Percentiles rank a stretch among this genome's conserved stretches.
Conservation (phyloP, 1,140 invertebrate species). For the Heliconius himera region DNA sequence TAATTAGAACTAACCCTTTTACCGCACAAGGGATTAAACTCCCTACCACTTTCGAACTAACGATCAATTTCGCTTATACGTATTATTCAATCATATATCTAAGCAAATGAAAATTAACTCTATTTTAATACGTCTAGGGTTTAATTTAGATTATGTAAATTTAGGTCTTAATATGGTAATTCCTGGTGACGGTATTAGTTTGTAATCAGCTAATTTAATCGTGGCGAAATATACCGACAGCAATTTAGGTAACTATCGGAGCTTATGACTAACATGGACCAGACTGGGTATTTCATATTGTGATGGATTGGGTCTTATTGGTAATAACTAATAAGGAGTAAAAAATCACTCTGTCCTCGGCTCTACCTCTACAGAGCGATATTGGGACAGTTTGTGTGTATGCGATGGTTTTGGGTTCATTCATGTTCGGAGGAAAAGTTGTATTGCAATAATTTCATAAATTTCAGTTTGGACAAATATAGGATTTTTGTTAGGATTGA, state of each 20-base stretch:
- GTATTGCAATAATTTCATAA: no score
- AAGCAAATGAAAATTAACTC: conserved; percentile 25
- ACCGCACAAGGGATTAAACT: conserved; percentile 14
- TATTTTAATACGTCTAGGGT: conserved; percentile 13
- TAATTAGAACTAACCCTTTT: conserved; percentile 40
- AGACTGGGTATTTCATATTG: neutral
- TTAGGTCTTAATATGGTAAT: conserved; percentile 41
- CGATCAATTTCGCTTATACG: conserved; percentile 29
- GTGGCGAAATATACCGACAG: conserved; percentile 39
- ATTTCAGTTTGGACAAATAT: no score
- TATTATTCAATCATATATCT: conserved; percentile 17
- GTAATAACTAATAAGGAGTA: no score
- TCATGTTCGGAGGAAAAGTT: no score
- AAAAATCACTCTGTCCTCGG: no score
- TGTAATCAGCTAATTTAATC: conserved; percentile 59
- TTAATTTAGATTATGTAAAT: conserved; percentile 25
- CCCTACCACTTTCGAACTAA: conserved; percentile 16
- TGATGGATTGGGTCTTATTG: neutral
- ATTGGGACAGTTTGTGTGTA: no score
- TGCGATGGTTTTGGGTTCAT: no score
- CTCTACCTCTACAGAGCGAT: no score
- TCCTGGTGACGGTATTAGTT: conserved; percentile 54
- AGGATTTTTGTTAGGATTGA: no score
- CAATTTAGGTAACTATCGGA: conserved; percentile 16
- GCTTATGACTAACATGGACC: neutral